Conservation (phyloP, 1,140 invertebrate species). For the Hylaeus volcanicus region DNA sequence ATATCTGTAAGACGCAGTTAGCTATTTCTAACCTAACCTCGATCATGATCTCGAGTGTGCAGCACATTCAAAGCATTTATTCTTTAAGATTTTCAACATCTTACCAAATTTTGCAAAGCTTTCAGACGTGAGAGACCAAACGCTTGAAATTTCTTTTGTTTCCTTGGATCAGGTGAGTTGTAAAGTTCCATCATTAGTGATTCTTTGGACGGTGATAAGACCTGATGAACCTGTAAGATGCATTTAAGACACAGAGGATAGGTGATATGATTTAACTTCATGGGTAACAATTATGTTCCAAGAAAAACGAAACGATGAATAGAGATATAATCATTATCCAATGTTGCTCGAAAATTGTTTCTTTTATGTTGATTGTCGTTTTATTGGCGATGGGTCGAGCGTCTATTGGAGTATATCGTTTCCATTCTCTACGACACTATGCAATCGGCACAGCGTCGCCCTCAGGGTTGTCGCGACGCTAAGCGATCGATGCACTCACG, state of each 20-base stretch:
- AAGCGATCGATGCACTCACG: constrained; percentile 27
- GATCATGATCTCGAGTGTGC: background rate
- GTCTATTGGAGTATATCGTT: background rate
- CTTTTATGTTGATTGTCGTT: background rate
- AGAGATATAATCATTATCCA: background rate
- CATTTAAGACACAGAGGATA: background rate
- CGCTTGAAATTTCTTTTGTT: too few relatives aligned
- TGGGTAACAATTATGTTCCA: background rate
- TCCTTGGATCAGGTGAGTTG: too few relatives aligned
- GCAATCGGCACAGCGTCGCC: background rate
- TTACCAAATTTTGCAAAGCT: too few relatives aligned
- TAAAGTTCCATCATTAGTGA: too few relatives aligned
- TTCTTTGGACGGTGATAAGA: background rate
- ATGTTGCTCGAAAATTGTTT: background rate
- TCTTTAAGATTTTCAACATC: too few relatives aligned
- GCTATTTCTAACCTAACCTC: too few relatives aligned
- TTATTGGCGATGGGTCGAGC: too few relatives aligned
- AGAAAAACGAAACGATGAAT: background rate
- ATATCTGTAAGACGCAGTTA: too few relatives aligned
- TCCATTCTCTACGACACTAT: too few relatives aligned
- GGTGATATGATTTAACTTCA: background rate
- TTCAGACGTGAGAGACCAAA: too few relatives aligned
- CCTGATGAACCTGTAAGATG: background rate
- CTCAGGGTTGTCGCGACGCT: background rate
- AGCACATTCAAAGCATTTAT: too few relatives aligned